A percentile compares a stretch with the other conserved stretches of the same genome.
These are phyloP conservation scores for Girardinichthys multiradiatus DNA, from an alignment of 2,113 vertebrate genomes.

Conservation along the genomic window DNA sequence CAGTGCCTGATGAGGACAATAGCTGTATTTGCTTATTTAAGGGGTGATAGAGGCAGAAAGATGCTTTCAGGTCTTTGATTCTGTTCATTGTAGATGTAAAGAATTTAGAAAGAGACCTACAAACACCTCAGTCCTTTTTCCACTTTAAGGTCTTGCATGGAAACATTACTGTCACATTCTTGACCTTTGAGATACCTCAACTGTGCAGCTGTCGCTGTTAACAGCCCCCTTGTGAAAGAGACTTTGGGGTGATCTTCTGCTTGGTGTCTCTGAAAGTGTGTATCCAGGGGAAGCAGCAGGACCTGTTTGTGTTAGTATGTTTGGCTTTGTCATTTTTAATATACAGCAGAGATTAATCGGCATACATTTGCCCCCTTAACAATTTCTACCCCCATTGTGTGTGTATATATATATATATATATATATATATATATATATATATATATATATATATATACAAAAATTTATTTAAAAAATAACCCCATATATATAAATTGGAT, in stretches of 20 bases:
- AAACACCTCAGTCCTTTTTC: constrained; percentile 6
- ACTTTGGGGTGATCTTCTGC: constrained; percentile 14
- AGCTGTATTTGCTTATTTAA: background rate
- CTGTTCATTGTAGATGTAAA: background rate
- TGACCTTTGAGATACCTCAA: constrained; percentile 51
- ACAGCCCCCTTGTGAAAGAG: constrained; percentile 47
- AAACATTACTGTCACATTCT: constrained; percentile 47
- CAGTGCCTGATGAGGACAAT: background rate
- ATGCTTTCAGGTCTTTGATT: background rate
- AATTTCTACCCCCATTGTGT: background rate
- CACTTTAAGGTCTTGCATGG: constrained; percentile 23
- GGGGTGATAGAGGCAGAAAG: background rate
- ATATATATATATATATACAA: too few relatives aligned
- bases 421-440: too few relatives aligned
- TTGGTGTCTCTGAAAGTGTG: constrained; percentile 13
- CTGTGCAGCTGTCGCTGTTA: constrained; percentile 59
- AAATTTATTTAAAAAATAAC: too few relatives aligned
- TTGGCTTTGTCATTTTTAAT: background rate
- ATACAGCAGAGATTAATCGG: background rate
- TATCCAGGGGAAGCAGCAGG: background rate
- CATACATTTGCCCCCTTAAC: background rate
- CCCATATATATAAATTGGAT: too few relatives aligned
- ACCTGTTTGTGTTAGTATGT: constrained; percentile 27
- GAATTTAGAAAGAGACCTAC: background rate
- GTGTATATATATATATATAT: too few relatives aligned